Evolutionary conservation across 2,888 invertebrate species (phyloP).

Genomic region (Xanthorhoe designata): DNA sequence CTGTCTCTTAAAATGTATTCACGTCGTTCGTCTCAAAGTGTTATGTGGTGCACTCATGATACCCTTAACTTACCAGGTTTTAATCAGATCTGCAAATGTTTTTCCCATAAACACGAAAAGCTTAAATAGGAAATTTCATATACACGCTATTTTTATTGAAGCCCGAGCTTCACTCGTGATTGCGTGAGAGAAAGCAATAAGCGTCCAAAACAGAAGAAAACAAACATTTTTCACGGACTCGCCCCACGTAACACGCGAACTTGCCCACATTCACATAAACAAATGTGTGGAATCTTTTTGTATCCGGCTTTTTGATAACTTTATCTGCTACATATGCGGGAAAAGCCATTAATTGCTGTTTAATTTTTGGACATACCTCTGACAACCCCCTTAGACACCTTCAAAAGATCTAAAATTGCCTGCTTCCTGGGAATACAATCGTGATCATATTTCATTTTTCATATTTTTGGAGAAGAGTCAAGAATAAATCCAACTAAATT

Average conservation of each 20-base stretch:
- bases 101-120: slow-evolving; percentile 1
- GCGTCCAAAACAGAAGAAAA: slow-evolving; percentile 38
- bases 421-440: too few relatives aligned
- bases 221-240: slow-evolving; percentile 42
- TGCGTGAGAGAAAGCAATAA: slow-evolving; percentile 42
- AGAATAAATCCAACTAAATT: not conserved
- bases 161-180: slow-evolving; percentile 32
- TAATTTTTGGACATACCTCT: too few relatives aligned
- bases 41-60: not conserved
- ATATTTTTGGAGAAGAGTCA: slow-evolving; percentile 5
- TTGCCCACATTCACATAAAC: slow-evolving; percentile 35
- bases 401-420: too few relatives aligned
- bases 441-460: too few relatives aligned
- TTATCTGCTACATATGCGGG: slow-evolving; percentile 2
- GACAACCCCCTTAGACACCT: too few relatives aligned
- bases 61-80: not conserved
- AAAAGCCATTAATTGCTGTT: slow-evolving; percentile 8
- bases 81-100: slow-evolving; percentile 3
- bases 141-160: slow-evolving; percentile 37
- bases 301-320: slow-evolving; percentile 23
- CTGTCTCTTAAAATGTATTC: slow-evolving; percentile 3
- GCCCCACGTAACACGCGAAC: slow-evolving; percentile 37
- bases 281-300: slow-evolving; percentile 35
- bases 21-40: not conserved
- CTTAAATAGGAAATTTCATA: slow-evolving; percentile 14